Percentiles rank a stretch among this genome's conserved stretches.
Conservation (phyloP, 2,113 vertebrate species). For the Urocynchramus pylzowi region DNA sequence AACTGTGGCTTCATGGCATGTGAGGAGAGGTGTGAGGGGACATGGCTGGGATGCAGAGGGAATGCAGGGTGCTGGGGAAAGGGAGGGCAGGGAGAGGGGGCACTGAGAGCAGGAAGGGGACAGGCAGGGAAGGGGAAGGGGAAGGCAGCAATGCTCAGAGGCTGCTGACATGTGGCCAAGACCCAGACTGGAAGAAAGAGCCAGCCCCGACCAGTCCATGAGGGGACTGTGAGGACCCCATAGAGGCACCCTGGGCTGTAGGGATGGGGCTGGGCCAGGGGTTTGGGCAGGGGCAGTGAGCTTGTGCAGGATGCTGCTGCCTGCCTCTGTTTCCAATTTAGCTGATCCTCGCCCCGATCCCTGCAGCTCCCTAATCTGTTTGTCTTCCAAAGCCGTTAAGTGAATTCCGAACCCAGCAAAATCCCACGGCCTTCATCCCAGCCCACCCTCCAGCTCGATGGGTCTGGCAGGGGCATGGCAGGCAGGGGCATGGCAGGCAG, state of each 20-base stretch:
- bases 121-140: background rate
- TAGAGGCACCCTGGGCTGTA: background rate
- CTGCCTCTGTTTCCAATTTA: slow-evolving; percentile 37
- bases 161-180: background rate
- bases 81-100: background rate
- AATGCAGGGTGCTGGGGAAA: background rate
- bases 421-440: background rate
- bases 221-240: background rate
- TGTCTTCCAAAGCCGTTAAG: slow-evolving; percentile 52
- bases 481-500: background rate
- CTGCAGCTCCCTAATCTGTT: slow-evolving; percentile 48
- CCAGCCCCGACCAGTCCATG: accelerated
- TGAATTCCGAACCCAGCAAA: slow-evolving; percentile 2
- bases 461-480: background rate
- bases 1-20: background rate
- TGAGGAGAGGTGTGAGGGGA: background rate
- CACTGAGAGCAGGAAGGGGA: background rate
- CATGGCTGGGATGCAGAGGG: background rate
- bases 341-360: background rate
- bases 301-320: background rate
- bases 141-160: background rate
- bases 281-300: background rate
- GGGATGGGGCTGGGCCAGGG: background rate
- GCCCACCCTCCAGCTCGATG: background rate
- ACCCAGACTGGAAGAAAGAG: background rate